phyloP scores from a whole-genome alignment of 2,888 invertebrate genomes.

The Tupiocoris notatus region DNA sequence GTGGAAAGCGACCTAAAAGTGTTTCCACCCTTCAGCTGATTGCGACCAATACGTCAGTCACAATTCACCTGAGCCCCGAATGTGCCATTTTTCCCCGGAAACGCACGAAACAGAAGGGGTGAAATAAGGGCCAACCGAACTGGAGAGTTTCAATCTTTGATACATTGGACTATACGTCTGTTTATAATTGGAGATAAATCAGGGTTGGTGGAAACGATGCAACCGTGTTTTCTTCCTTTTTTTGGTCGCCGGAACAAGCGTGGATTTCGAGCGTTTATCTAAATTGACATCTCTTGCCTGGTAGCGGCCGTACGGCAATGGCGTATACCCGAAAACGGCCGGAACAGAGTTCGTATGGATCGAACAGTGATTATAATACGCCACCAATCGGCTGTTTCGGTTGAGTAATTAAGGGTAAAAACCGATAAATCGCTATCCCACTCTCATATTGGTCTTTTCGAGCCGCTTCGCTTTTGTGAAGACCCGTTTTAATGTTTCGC shows the following conservation, averaged over 20 bases:
- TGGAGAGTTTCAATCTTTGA: background rate
- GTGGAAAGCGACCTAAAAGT: background rate
- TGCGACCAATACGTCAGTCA: background rate
- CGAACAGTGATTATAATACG: background rate
- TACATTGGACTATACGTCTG: background rate
- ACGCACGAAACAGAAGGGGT: background rate
- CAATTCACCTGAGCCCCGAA: background rate
- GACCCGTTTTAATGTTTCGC: background rate
- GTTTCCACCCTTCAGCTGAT: background rate
- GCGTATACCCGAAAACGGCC: background rate
- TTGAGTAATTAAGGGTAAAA: background rate
- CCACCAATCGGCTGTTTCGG: background rate
- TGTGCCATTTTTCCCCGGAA: background rate
- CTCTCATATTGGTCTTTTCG: background rate
- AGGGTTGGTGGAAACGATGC: background rate
- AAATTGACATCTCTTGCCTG: background rate
- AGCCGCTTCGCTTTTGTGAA: background rate
- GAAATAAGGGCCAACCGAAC: background rate
- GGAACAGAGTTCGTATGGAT: background rate
- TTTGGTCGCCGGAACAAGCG: background rate
- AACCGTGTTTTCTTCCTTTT: background rate
- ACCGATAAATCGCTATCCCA: background rate
- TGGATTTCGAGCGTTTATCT: background rate
- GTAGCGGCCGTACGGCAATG: background rate
- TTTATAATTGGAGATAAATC: background rate